Evolutionary conservation across 2,888 invertebrate genomes (phyloP).

Genomic region (Ochlodes sylvanus): DNA sequence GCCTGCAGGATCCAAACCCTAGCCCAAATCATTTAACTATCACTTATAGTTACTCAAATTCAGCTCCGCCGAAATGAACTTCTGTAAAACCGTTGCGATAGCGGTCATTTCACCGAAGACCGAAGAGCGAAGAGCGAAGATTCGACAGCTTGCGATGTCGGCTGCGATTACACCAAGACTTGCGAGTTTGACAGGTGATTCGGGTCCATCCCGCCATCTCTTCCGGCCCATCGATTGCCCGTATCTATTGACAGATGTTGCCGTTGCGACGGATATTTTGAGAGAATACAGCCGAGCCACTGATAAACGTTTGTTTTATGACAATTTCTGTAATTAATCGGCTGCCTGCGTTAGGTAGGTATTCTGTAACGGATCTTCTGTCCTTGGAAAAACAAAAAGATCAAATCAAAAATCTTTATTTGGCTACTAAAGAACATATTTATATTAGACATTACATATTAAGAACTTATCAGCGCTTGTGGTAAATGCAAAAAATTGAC

Average conservation of each 20-base stretch:
- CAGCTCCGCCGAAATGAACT: conserved; percentile 28
- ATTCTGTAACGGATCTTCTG: not conserved
- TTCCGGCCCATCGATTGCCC: conserved; percentile 60
- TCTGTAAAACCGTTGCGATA: conserved; percentile 19
- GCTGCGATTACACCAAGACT: conserved; percentile 68
- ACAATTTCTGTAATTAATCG: conserved; percentile 17
- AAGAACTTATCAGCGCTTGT: too few relatives aligned
- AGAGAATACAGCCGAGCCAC: not conserved
- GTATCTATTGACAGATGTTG: conserved; percentile 64
- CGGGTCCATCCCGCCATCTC: conserved; percentile 72
- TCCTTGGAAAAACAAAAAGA: too few relatives aligned
- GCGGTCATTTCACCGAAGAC: conserved; percentile 17
- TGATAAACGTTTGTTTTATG: conserved; percentile 35
- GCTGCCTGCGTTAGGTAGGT: not conserved
- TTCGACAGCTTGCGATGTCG: conserved; percentile 40
- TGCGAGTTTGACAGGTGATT: conserved; percentile 79
- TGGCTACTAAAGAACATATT: too few relatives aligned
- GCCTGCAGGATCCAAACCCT: too few relatives aligned
- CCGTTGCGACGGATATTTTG: conserved; percentile 39
- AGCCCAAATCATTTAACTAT: too few relatives aligned
- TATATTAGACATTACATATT: too few relatives aligned
- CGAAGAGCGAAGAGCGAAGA: conserved; percentile 15
- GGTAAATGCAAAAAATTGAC: too few relatives aligned
- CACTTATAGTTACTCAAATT: not conserved
- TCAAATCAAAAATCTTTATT: too few relatives aligned